Conservation (phyloP, 2,797 vertebrate genomes). For the Sebastiscus tertius region DNA sequence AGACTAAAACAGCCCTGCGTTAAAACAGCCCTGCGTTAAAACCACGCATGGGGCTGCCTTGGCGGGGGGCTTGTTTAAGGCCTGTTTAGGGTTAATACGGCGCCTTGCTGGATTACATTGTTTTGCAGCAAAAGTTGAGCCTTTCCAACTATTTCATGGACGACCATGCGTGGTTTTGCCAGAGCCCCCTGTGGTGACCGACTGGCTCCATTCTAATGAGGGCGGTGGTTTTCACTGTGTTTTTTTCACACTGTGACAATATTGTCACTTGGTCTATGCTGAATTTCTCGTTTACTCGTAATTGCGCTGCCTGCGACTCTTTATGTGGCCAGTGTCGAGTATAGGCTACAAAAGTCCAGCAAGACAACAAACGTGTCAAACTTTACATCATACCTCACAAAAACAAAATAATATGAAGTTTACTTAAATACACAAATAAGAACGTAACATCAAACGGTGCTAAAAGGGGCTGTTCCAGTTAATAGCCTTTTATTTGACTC, state of each 20-base stretch:
- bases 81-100: not conserved
- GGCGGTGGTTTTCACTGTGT: not conserved
- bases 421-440: slow-evolving; percentile 32
- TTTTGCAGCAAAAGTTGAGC: not conserved
- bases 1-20: not conserved
- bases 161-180: not conserved
- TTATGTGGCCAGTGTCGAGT: not conserved
- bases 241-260: not conserved
- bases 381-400: slow-evolving; percentile 4
- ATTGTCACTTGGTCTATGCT: not conserved
- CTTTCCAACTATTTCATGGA: not conserved
- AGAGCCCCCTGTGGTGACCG: not conserved
- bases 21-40: not conserved
- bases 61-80: not conserved
- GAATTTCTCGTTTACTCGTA: not conserved
- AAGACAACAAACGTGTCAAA: slow-evolving; percentile 14
- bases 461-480: slow-evolving; percentile 57
- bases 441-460: slow-evolving; percentile 57
- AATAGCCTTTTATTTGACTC: slow-evolving; percentile 72
- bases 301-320: not conserved
- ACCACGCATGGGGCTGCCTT: not conserved
- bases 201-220: not conserved
- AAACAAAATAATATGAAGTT: slow-evolving; percentile 32
- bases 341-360: slow-evolving; percentile 3
- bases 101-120: not conserved